These are phyloP conservation scores for Polymixis lichenea DNA, from an alignment of 2,888 invertebrate genomes.

Conservation along the genomic window DNA sequence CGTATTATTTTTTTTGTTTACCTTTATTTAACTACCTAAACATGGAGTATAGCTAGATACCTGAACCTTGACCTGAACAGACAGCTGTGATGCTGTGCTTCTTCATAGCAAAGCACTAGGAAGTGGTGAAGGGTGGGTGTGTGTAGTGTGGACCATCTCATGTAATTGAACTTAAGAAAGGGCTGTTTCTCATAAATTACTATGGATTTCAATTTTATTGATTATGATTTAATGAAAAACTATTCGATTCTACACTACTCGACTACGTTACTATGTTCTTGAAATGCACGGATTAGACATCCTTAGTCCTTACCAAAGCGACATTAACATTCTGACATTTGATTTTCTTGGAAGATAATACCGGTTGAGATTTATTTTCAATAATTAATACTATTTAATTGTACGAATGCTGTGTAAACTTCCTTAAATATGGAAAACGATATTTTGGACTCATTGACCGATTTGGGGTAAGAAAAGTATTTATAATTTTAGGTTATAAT, in stretches of 20 bases:
- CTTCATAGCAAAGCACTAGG: no score
- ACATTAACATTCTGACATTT: slow-evolving; percentile 28
- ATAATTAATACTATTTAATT: slow-evolving; percentile 6
- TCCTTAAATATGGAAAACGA: slow-evolving; percentile 90
- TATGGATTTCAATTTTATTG: no score
- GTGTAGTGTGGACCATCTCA: no score
- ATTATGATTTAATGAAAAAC: neutral
- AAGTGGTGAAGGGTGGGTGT: no score
- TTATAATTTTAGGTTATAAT: slow-evolving; percentile 58
- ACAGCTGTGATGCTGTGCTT: no score
- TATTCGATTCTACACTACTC: neutral
- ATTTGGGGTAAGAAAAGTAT: slow-evolving; percentile 90
- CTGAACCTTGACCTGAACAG: no score
- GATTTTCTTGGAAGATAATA: slow-evolving; percentile 36
- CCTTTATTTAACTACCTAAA: no score
- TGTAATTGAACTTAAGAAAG: no score
- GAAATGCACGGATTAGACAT: neutral
- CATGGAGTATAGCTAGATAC: no score
- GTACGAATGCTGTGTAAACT: slow-evolving; percentile 32
- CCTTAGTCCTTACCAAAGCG: slow-evolving; percentile 38
- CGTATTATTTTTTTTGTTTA: no score
- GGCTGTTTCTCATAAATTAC: no score
- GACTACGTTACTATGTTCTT: slow-evolving; percentile 1
- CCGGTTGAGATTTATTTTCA: slow-evolving; percentile 46
- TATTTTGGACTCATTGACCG: slow-evolving; percentile 90